These are phyloP conservation scores for Enteromius mattozi DNA, from an alignment of 2,797 vertebrate genomes.

Conservation along the genomic window DNA sequence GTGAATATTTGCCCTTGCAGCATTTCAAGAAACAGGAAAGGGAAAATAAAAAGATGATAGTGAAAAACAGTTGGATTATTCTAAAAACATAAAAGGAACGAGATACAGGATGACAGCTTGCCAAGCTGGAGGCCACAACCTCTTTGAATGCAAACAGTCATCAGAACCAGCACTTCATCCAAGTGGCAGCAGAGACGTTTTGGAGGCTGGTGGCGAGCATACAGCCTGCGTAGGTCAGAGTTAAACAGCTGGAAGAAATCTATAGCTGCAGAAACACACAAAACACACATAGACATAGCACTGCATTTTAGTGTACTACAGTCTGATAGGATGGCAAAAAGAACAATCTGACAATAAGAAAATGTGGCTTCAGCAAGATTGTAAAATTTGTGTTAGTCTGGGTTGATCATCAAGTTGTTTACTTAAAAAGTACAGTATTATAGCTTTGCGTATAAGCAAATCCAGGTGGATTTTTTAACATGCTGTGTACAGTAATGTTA, in stretches of 20 bases:
- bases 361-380: neutral
- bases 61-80: constrained; percentile 16
- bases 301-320: neutral
- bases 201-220: constrained; percentile 20
- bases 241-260: constrained; percentile 46
- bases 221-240: constrained; percentile 12
- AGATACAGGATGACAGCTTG: constrained; percentile 24
- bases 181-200: constrained; percentile 33
- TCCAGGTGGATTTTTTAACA: neutral
- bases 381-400: neutral
- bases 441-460: neutral
- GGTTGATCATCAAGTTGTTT: neutral
- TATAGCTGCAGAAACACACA: constrained; percentile 9
- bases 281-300: neutral
- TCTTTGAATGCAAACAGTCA: constrained; percentile 37
- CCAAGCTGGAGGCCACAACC: constrained; percentile 26
- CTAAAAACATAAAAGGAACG: neutral
- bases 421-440: neutral
- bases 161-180: constrained; percentile 36
- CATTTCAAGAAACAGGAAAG: neutral
- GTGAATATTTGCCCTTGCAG: neutral
- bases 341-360: constrained; percentile 16
- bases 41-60: neutral
- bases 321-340: neutral
- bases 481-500: neutral